Conservation (phyloP, 2,113 vertebrate genomes). For the Saimiri boliviensis region DNA sequence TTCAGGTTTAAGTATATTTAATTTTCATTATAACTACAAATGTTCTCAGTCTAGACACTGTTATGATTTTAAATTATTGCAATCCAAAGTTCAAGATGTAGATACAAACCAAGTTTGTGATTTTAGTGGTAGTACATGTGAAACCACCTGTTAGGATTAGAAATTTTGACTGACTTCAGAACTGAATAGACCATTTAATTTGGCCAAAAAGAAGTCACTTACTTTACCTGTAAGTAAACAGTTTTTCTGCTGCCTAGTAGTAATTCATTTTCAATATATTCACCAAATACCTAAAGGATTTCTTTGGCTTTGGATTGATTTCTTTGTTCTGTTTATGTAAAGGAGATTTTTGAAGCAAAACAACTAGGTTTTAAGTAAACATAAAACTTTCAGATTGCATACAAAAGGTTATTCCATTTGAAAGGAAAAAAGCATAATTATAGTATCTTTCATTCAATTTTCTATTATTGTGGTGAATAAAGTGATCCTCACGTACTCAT, state of each 20-base stretch:
- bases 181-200: slow-evolving; percentile 40
- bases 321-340: slow-evolving; percentile 1
- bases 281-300: background rate
- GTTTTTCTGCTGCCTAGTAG: slow-evolving; percentile 35
- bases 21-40: slow-evolving; percentile 49
- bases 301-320: background rate
- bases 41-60: slow-evolving; percentile 48
- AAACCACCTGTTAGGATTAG: background rate
- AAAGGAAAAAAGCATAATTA: background rate
- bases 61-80: slow-evolving; percentile 51
- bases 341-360: background rate
- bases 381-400: background rate
- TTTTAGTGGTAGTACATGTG: background rate
- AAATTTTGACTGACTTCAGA: slow-evolving; percentile 3
- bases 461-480: background rate
- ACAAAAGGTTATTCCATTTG: background rate
- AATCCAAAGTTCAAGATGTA: background rate
- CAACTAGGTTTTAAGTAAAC: slow-evolving; percentile 36
- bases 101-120: background rate
- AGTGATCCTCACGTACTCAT: background rate
- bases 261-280: slow-evolving; percentile 52
- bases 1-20: slow-evolving; percentile 48
- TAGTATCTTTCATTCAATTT: background rate
- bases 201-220: slow-evolving; percentile 8
- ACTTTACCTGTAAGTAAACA: slow-evolving; percentile 38